Percentiles rank a stretch among this genome's conserved stretches.
phyloP scores from a whole-genome alignment of 1,140 invertebrate genomes.

The Hirudo medicinalis region DNA sequence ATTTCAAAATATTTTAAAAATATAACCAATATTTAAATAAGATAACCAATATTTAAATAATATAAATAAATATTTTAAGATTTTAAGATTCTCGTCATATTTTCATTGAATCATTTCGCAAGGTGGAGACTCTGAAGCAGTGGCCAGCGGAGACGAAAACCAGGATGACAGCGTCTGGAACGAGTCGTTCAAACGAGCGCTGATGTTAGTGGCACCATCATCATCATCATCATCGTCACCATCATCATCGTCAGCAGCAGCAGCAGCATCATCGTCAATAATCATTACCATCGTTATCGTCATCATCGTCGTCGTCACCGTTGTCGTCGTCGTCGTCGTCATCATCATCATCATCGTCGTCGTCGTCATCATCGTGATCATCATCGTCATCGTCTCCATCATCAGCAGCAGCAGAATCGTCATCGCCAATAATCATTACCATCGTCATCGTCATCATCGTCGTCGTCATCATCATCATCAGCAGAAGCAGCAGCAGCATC shows the following conservation, averaged over 20 bases:
- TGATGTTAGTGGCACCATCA: not conserved
- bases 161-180: too few species aligned
- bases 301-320: slow-evolving; percentile 26
- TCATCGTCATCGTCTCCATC: slow-evolving; percentile 22
- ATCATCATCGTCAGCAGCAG: slow-evolving; percentile 25
- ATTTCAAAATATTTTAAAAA: too few species aligned
- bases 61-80: too few species aligned
- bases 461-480: slow-evolving; percentile 33
- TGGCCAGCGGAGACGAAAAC: too few species aligned
- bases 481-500: not conserved
- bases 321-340: slow-evolving; percentile 26
- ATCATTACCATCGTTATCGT: slow-evolving; percentile 26
- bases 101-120: too few species aligned
- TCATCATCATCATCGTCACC: slow-evolving; percentile 16
- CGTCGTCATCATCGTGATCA: slow-evolving; percentile 1
- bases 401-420: slow-evolving; percentile 23
- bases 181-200: too few species aligned
- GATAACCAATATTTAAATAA: too few species aligned
- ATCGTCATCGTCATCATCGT: slow-evolving; percentile 29
- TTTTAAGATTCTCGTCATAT: too few species aligned
- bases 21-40: too few species aligned
- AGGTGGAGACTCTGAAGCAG: too few species aligned
- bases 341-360: too few species aligned
- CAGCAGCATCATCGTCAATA: slow-evolving; percentile 18
- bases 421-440: too few species aligned